Percentiles rank a stretch among this genome's conserved stretches.
Evolutionary conservation across 2,113 vertebrate species (phyloP).

Genomic region (Myrmecophaga tridactyla): DNA sequence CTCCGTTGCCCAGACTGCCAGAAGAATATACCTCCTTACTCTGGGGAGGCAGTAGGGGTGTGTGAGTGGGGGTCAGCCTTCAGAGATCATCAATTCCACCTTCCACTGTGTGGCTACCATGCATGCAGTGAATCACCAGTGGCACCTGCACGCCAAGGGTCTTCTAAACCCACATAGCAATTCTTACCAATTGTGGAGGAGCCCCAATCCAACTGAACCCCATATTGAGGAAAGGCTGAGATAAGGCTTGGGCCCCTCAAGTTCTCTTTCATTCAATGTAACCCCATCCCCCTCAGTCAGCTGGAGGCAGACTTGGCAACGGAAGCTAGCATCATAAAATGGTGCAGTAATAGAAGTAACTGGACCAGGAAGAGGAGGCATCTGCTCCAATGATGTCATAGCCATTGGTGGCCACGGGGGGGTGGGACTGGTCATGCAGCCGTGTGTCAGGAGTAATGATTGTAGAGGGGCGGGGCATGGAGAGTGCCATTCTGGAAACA

Average conservation of each 20-base stretch:
- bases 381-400: slow-evolving; percentile 90
- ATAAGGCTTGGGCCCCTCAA: slow-evolving; percentile 87
- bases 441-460: slow-evolving; percentile 93
- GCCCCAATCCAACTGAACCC: slow-evolving; percentile 83
- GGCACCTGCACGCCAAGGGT: slow-evolving; percentile 73
- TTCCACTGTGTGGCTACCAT: slow-evolving; percentile 67
- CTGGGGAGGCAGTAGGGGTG: slow-evolving; percentile 77
- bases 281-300: slow-evolving; percentile 80
- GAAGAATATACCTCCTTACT: slow-evolving; percentile 83
- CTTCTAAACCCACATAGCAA: slow-evolving; percentile 78
- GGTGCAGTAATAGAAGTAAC: slow-evolving; percentile 93
- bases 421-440: slow-evolving; percentile 89
- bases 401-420: slow-evolving; percentile 87
- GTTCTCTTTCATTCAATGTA: slow-evolving; percentile 80
- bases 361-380: slow-evolving; percentile 91
- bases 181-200: slow-evolving; percentile 80
- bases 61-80: slow-evolving; percentile 66
- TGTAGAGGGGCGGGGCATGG: slow-evolving; percentile 90
- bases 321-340: slow-evolving; percentile 92
- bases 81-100: slow-evolving; percentile 71
- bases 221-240: slow-evolving; percentile 84
- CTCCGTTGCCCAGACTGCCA: slow-evolving; percentile 91
- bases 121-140: slow-evolving; percentile 72
- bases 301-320: slow-evolving; percentile 89
- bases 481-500: slow-evolving; percentile 90